Conservation (phyloP, 2,888 invertebrate species). For the Bimastos eiseni region DNA sequence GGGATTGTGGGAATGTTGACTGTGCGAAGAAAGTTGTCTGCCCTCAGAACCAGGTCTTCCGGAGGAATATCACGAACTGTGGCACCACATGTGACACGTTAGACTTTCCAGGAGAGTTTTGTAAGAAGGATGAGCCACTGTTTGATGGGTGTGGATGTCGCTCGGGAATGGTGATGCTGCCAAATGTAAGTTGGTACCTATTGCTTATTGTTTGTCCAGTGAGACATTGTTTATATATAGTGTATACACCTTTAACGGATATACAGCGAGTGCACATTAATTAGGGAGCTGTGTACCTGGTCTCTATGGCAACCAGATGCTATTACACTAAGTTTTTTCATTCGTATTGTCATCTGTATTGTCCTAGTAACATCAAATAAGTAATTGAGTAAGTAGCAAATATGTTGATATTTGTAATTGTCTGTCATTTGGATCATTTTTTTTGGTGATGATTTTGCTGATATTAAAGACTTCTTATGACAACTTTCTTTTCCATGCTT, state of each 20-base stretch:
- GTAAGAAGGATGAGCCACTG: constrained; percentile 3
- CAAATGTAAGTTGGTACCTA: constrained; percentile 60
- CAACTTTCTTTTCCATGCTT: background rate
- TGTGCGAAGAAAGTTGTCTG: constrained; percentile 66
- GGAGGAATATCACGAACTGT: constrained; percentile 66
- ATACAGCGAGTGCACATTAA: no score
- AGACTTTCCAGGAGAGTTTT: constrained; percentile 43
- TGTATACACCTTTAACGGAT: no score
- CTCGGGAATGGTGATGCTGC: constrained; percentile 74
- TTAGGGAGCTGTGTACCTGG: no score
- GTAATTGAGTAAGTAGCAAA: background rate
- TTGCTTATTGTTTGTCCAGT: background rate
- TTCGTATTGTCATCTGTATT: background rate
- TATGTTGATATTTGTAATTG: background rate
- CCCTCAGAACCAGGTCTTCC: constrained; percentile 72
- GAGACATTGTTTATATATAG: background rate
- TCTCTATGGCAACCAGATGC: background rate
- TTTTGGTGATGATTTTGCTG: background rate
- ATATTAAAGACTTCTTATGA: background rate
- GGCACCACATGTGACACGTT: constrained; percentile 74
- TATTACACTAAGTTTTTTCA: no score
- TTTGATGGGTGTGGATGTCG: constrained; percentile 84
- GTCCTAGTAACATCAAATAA: background rate
- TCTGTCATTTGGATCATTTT: background rate
- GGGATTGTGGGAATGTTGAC: constrained; percentile 44